Conservation (phyloP, 2,888 invertebrate genomes). For the Campoplex nolae region DNA sequence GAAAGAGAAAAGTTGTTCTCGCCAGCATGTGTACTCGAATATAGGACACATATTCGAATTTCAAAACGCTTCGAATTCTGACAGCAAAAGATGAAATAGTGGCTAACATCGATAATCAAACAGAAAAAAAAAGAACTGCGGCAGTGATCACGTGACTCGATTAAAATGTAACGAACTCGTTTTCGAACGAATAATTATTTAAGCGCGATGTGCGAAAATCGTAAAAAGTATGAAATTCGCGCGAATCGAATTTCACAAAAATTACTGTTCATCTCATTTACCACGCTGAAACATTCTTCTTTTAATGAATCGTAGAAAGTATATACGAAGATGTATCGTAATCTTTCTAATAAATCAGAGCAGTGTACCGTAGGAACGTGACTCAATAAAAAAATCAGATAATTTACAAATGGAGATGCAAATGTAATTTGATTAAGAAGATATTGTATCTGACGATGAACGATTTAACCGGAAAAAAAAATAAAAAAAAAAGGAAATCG, state of each 20-base stretch:
- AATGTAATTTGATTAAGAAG: neutral
- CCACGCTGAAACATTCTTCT: neutral
- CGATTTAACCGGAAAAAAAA: slow-evolving; percentile 8
- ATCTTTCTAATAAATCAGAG: neutral
- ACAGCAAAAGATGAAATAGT: neutral
- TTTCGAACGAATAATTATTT: too few species aligned
- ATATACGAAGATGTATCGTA: neutral
- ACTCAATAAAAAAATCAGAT: neutral
- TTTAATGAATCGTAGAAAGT: neutral
- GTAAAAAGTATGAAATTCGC: too few species aligned
- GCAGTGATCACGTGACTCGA: slow-evolving; percentile 65
- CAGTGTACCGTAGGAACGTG: neutral
- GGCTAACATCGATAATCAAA: slow-evolving; percentile 65
- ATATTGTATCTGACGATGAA: neutral
- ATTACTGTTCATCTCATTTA: neutral
- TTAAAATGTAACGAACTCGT: too few species aligned
- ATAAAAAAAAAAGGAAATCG: neutral
- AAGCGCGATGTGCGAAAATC: too few species aligned
- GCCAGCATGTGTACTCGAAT: neutral
- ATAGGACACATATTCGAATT: slow-evolving; percentile 6
- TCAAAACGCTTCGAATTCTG: neutral
- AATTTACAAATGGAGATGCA: slow-evolving; percentile 7
- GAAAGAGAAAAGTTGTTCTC: slow-evolving; percentile 6
- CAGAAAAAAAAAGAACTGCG: slow-evolving; percentile 58
- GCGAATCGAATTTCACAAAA: too few species aligned